Percentiles rank a stretch among this genome's conserved stretches.
Evolutionary conservation across 2,113 vertebrate genomes (phyloP).

Genomic region (Antechinus stuartii): DNA sequence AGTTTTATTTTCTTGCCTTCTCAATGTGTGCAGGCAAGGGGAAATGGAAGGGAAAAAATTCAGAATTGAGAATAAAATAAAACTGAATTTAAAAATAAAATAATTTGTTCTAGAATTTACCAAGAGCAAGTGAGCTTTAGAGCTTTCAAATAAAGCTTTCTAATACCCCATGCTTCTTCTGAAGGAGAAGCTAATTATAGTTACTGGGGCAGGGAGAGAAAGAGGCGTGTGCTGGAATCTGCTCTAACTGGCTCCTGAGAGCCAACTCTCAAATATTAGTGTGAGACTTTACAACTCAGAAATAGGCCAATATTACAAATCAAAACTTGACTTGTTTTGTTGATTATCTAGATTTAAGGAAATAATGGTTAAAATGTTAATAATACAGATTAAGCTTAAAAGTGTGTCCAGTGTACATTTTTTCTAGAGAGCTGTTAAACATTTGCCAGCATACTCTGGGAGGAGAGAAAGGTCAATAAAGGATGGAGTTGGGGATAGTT

Average conservation of each 20-base stretch:
- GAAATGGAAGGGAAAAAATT: not conserved
- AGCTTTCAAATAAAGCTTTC: not conserved
- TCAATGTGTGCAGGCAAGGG: not conserved
- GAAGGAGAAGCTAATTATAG: not conserved
- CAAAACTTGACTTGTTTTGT: not conserved
- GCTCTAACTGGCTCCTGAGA: not conserved
- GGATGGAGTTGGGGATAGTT: not conserved
- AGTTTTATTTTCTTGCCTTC: not conserved
- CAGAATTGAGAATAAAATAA: not conserved
- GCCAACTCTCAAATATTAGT: not conserved
- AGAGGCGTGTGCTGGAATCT: not conserved
- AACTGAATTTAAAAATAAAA: not conserved
- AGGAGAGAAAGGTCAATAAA: not conserved
- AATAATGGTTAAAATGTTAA: not conserved
- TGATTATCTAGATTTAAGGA: not conserved
- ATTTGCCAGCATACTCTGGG: not conserved
- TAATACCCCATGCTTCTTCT: not conserved
- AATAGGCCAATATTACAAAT: not conserved
- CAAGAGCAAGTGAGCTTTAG: not conserved
- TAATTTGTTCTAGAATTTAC: not conserved
- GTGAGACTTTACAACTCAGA: not conserved
- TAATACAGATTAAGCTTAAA: not conserved
- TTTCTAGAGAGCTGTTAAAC: not conserved
- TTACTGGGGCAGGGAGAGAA: not conserved
- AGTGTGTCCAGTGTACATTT: not conserved